Conservation (phyloP, 2,797 vertebrate species). For the Podargus strigoides region DNA sequence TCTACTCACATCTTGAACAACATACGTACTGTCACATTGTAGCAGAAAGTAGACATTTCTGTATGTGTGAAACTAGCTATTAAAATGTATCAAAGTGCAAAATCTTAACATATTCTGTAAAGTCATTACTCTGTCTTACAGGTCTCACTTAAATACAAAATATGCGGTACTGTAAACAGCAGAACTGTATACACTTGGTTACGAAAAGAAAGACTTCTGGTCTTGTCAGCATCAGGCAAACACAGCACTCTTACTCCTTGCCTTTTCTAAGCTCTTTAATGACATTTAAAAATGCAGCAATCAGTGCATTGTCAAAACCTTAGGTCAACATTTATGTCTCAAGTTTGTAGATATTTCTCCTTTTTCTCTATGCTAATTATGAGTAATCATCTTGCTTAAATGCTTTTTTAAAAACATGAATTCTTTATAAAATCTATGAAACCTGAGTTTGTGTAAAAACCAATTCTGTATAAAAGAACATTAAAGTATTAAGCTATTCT, state of each 20-base stretch:
- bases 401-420: neutral
- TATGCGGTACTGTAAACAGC: neutral
- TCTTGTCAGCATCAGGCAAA: neutral
- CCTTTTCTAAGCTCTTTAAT: neutral
- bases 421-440: neutral
- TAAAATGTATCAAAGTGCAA: neutral
- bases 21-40: neutral
- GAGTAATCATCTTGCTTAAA: neutral
- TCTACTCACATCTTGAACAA: neutral
- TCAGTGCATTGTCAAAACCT: neutral
- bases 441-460: neutral
- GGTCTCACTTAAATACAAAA: neutral
- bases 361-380: no score
- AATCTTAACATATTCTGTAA: neutral
- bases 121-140: neutral
- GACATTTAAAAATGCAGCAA: neutral
- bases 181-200: neutral
- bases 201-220: neutral
- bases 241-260: neutral
- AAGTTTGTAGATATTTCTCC: neutral
- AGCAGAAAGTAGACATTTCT: neutral
- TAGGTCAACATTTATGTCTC: neutral
- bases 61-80: neutral
- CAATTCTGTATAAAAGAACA: neutral
- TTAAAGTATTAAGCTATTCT: neutral